Percentiles rank a stretch among this genome's conserved stretches.
These are phyloP conservation scores for Lochmaea crataegi DNA, from an alignment of 2,888 invertebrate genomes.

Conservation along the genomic window DNA sequence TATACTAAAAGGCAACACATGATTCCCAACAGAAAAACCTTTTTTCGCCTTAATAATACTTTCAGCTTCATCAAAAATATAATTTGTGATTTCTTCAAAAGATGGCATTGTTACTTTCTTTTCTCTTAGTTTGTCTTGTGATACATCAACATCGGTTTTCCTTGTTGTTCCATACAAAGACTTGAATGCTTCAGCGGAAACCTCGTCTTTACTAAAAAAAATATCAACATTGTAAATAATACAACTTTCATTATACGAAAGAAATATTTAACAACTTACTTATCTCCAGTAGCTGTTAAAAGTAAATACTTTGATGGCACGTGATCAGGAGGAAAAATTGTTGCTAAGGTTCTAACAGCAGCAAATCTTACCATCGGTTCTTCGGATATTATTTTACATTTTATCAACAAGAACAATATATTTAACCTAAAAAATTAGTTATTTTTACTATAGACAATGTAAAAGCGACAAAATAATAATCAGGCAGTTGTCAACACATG, in stretches of 20 bases:
- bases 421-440: conserved; percentile 51
- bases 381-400: conserved; percentile 80
- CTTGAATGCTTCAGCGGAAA: conserved; percentile 78
- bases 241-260: neutral
- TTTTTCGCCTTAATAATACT: conserved; percentile 72
- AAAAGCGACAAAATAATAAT: no score
- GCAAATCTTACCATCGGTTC: conserved; percentile 85
- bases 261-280: conserved; percentile 67
- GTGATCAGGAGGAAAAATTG: conserved; percentile 84
- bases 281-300: conserved; percentile 85
- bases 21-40: conserved; percentile 73
- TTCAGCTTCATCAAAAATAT: conserved; percentile 76
- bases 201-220: conserved; percentile 76
- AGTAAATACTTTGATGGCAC: conserved; percentile 85
- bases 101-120: conserved; percentile 72
- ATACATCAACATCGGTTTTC: conserved; percentile 67
- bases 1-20: conserved; percentile 78
- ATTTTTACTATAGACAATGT: neutral
- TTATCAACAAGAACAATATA: conserved; percentile 70
- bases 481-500: no score
- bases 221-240: neutral
- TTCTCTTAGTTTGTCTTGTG: conserved; percentile 50
- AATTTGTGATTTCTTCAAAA: conserved; percentile 78
- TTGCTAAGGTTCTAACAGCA: conserved; percentile 83
- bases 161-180: conserved; percentile 79